These are phyloP conservation scores for Glyphotaelius pellucidus DNA, from an alignment of 2,888 invertebrate genomes.

Conservation along the genomic window DNA sequence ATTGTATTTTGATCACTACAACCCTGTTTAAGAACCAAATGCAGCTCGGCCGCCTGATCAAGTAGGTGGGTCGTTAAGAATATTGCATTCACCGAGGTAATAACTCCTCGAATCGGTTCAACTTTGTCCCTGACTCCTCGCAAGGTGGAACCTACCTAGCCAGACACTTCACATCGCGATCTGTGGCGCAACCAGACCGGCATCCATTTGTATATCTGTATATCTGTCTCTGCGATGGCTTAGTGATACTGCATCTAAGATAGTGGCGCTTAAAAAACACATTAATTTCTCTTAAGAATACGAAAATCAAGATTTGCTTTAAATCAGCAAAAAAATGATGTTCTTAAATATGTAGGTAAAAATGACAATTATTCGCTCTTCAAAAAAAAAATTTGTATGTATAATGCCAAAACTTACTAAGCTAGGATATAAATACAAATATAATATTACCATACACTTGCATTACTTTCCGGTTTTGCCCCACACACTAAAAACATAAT, in stretches of 20 bases:
- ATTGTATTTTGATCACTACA: background rate
- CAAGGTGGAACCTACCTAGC: slow-evolving; percentile 34
- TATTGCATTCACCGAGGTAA: slow-evolving; percentile 53
- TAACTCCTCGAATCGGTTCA: slow-evolving; percentile 58
- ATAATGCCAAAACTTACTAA: too few relatives aligned
- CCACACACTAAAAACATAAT: too few relatives aligned
- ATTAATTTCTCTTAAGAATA: background rate
- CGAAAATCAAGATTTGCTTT: background rate
- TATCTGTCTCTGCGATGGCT: background rate
- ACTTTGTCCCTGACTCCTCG: slow-evolving; percentile 64
- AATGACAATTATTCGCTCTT: too few relatives aligned
- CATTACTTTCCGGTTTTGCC: too few relatives aligned
- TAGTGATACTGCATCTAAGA: background rate
- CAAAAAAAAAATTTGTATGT: too few relatives aligned
- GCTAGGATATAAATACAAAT: too few relatives aligned
- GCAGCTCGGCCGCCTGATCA: background rate
- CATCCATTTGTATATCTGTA: slow-evolving; percentile 20
- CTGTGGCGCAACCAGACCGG: slow-evolving; percentile 57
- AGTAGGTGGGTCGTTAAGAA: slow-evolving; percentile 22
- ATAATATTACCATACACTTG: too few relatives aligned
- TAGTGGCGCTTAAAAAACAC: background rate
- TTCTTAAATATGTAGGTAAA: too few relatives aligned
- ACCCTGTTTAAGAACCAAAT: background rate
- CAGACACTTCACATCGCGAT: slow-evolving; percentile 41
- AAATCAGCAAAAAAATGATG: too few relatives aligned